Evolutionary conservation across 64 coral and sea anemone species (phyloP).

Genomic region (Hydrozoanthus tunicans): DNA sequence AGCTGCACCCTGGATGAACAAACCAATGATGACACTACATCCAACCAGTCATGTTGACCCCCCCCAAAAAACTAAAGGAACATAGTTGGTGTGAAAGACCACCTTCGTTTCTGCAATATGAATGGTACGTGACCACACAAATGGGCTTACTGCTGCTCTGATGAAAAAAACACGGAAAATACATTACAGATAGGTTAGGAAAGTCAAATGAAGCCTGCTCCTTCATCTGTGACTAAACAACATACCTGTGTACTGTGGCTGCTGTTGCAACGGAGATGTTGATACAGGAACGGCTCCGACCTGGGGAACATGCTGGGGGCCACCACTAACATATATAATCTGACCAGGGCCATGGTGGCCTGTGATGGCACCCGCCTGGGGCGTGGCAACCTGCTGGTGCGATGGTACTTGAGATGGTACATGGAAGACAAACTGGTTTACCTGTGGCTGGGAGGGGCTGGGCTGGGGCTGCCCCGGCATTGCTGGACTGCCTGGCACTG

Average conservation of each 20-base stretch:
- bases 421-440: constrained; percentile 38
- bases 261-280: constrained; percentile 10
- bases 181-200: background rate
- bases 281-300: constrained; percentile 28
- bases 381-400: background rate
- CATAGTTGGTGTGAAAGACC: too few species aligned
- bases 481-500: constrained; percentile 24
- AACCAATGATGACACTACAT: too few species aligned
- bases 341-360: constrained; percentile 22
- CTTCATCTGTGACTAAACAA: background rate
- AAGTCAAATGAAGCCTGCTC: background rate
- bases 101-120: too few species aligned
- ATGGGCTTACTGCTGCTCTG: too few species aligned
- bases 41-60: too few species aligned
- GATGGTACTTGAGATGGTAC: constrained; percentile 28
- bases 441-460: constrained; percentile 5
- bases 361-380: constrained; percentile 7
- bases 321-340: constrained; percentile 34
- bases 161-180: too few species aligned
- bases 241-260: constrained; percentile 40
- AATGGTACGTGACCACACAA: too few species aligned
- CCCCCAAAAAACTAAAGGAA: too few species aligned
- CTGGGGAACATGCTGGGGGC: constrained; percentile 2
- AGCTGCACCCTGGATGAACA: too few species aligned
- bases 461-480: constrained; percentile 34